Evolutionary conservation across 2,888 invertebrate species (phyloP).

Genomic region (Sesia bembeciformis): DNA sequence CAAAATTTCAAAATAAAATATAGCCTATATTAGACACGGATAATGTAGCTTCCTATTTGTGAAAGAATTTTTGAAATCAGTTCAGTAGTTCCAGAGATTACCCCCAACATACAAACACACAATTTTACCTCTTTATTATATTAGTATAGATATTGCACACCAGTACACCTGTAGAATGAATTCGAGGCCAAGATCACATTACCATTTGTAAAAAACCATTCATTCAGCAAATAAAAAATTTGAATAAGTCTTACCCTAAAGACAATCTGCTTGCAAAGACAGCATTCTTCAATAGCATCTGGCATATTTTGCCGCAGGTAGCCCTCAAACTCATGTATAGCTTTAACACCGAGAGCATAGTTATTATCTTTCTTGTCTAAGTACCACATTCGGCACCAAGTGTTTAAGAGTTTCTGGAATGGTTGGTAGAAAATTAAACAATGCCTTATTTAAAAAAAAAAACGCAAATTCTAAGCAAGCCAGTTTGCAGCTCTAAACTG

Average conservation of each 20-base stretch:
- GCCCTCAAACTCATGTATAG: slow-evolving; percentile 61
- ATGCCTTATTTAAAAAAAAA: neutral
- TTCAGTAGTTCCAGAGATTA: too few species aligned
- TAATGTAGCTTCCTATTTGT: too few species aligned
- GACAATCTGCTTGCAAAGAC: slow-evolving; percentile 56
- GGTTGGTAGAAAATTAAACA: neutral
- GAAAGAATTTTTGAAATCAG: too few species aligned
- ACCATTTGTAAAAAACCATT: too few species aligned
- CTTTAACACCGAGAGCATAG: slow-evolving; percentile 53
- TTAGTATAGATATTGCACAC: too few species aligned
- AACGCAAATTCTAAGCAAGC: neutral
- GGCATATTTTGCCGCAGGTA: slow-evolving; percentile 57
- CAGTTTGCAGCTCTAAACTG: neutral
- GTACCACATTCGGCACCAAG: slow-evolving; percentile 57
- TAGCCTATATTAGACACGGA: too few species aligned
- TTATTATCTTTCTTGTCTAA: slow-evolving; percentile 45
- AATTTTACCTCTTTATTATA: too few species aligned
- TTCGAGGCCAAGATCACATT: too few species aligned
- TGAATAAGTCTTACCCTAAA: slow-evolving; percentile 38
- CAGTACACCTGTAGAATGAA: too few species aligned
- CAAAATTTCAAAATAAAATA: too few species aligned
- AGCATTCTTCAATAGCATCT: slow-evolving; percentile 51
- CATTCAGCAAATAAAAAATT: too few species aligned
- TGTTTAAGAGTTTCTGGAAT: slow-evolving; percentile 54
- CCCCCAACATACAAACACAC: too few species aligned